phyloP scores from a whole-genome alignment of 2,888 invertebrate genomes.

The Stenoptilia bipunctidactyla region DNA sequence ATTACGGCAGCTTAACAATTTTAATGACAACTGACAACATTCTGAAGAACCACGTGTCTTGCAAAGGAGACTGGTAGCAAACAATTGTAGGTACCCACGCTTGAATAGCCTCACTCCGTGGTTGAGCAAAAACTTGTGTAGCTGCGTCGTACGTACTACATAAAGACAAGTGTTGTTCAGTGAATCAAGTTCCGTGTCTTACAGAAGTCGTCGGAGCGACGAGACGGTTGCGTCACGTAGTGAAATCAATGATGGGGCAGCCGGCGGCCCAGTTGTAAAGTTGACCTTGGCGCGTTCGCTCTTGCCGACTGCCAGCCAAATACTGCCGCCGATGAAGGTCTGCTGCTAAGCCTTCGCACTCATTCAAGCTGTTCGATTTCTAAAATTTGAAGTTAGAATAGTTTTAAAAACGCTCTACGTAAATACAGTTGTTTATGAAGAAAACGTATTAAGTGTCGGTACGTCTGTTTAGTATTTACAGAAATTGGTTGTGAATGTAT shows the following conservation, averaged over 20 bases:
- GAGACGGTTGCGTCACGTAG: constrained; percentile 46
- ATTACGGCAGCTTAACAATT: too few relatives aligned
- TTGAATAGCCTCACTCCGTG: constrained; percentile 16
- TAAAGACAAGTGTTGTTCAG: constrained; percentile 1
- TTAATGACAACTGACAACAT: too few relatives aligned
- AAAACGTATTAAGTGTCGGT: too few relatives aligned
- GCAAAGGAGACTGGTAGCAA: constrained; percentile 1
- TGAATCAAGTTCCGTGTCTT: background rate
- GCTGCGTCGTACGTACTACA: constrained; percentile 10
- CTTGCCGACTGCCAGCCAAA: background rate
- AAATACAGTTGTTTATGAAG: too few relatives aligned
- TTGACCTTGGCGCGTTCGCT: constrained; percentile 42
- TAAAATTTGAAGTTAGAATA: background rate
- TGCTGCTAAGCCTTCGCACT: constrained; percentile 4
- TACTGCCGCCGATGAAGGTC: background rate
- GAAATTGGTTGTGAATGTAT: too few relatives aligned
- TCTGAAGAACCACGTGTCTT: too few relatives aligned
- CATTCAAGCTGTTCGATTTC: constrained; percentile 1
- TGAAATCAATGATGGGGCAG: constrained; percentile 53
- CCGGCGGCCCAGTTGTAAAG: constrained; percentile 47
- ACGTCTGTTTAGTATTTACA: too few relatives aligned
- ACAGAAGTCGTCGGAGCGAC: background rate
- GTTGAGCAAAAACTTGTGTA: constrained; percentile 35
- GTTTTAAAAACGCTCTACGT: too few relatives aligned
- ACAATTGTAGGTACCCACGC: constrained; percentile 11